A percentile compares a stretch with the other conserved stretches of the same genome.
phyloP scores from a whole-genome alignment of 2,888 invertebrate species.

The Pantelozetes paolii region DNA sequence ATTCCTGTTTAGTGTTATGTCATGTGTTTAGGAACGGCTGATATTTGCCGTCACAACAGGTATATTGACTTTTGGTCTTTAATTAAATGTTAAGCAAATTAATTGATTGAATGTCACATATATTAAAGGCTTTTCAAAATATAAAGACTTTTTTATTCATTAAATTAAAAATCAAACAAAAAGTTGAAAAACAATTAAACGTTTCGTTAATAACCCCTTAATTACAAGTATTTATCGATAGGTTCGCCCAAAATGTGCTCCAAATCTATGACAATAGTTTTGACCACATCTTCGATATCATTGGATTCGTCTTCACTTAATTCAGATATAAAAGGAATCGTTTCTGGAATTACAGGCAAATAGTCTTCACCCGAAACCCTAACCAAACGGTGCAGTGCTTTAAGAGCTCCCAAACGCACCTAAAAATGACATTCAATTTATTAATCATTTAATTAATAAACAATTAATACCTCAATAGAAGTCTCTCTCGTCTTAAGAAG shows the following conservation, averaged over 20 bases:
- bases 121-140: no score
- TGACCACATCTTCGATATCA: constrained; percentile 30
- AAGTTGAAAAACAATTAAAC: no score
- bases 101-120: not conserved
- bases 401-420: constrained; percentile 65
- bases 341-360: constrained; percentile 80
- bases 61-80: no score
- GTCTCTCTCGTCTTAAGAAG: constrained; percentile 77
- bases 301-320: constrained; percentile 65
- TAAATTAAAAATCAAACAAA: no score
- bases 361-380: constrained; percentile 81
- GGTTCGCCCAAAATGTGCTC: constrained; percentile 85
- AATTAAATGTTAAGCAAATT: not conserved
- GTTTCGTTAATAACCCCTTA: not conserved
- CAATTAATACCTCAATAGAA: constrained; percentile 62
- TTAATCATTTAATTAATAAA: constrained; percentile 39
- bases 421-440: constrained; percentile 47
- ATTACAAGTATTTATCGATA: constrained; percentile 61
- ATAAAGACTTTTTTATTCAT: no score
- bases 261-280: constrained; percentile 69
- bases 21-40: no score
- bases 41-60: no score
- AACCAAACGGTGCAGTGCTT: constrained; percentile 71
- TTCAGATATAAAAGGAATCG: constrained; percentile 88
- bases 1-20: no score